Percentiles rank a stretch among this genome's conserved stretches.
These are phyloP conservation scores for Brienomyrus brachyistius DNA, from an alignment of 2,113 vertebrate species.

Conservation along the genomic window DNA sequence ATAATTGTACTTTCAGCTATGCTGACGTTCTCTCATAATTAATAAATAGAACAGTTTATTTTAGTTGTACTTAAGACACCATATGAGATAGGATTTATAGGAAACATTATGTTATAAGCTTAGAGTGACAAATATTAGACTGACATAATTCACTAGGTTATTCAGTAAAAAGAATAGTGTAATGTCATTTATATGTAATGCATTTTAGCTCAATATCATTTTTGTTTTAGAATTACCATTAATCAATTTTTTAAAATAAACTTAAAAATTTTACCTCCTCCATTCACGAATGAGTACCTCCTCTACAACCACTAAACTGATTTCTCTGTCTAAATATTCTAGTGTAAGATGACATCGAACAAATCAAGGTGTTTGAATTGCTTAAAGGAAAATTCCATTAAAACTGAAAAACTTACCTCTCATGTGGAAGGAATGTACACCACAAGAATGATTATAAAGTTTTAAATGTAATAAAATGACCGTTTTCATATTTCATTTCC, in stretches of 20 bases:
- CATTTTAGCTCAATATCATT: not conserved
- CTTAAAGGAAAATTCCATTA: not conserved
- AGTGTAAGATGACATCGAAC: not conserved
- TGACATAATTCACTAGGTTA: not conserved
- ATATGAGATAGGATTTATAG: not conserved
- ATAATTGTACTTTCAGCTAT: not conserved
- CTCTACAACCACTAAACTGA: not conserved
- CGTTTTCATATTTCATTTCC: not conserved
- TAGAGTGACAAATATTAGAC: not conserved
- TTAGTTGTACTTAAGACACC: not conserved
- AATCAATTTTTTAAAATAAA: not conserved
- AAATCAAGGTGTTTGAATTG: not conserved
- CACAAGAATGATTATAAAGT: not conserved
- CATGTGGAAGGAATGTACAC: not conserved
- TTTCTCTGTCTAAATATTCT: not conserved
- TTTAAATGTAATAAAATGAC: not conserved
- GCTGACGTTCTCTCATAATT: not conserved
- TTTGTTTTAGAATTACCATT: not conserved
- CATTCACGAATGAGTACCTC: not conserved
- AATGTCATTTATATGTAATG: not conserved
- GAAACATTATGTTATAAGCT: not conserved
- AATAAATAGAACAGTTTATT: not conserved
- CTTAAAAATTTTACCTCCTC: not conserved
- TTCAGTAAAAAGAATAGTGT: not conserved
- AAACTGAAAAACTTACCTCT: not conserved